Base-by-base conservation (phyloP, 1,140 invertebrate species). In the Penaeus chinensis region DNA sequence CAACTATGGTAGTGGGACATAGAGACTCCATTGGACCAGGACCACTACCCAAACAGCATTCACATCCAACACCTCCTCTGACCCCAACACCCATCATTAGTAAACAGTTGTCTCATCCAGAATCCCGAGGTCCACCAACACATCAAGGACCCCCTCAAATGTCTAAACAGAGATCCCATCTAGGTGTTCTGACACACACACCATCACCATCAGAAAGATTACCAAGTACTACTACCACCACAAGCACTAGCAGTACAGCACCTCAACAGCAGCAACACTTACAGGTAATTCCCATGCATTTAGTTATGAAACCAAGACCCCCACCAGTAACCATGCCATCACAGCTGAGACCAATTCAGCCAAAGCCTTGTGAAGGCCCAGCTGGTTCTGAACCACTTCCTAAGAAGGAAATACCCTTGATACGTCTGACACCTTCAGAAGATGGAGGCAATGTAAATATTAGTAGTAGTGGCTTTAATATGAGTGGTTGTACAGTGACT, bases 21-120 rank as follows among this genome's bases (percentile, higher is more conserved):
- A 24, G 61, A n/a, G 83, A 81, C 11, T 42, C 77, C 63, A 54
- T 85, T 61, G 61, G 81, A 13, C 66, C 66, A 62, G 74, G 61
- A 74, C 91, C 47, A 87, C 81, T 77, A 37, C 86, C 82, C 19
- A 88, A 90, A 80, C 81, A 84, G 42, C 85, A 78, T 85, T 82
- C 86, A 54, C 80, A 84, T 81, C 89, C 91, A 16, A 90, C 91
- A n/a, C 90, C 91, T 76, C 91, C 93, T 62, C 91, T 91, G 62
- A 91, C 92, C 4, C 92, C 94, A n/a, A 94, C 94, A 90, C 91
- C 80, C 20, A 37, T 69, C 11, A 60, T 80, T 84, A 82, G 61
- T 61, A 89, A 87, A 47, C 85, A 87, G 69, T 69, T 54, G 20
- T 87, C 85, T 13, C 85, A 87, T 24, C 85, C 85, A 62, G 85